Conservation (phyloP, 2,888 invertebrate species). For the Lathronympha strigana region DNA sequence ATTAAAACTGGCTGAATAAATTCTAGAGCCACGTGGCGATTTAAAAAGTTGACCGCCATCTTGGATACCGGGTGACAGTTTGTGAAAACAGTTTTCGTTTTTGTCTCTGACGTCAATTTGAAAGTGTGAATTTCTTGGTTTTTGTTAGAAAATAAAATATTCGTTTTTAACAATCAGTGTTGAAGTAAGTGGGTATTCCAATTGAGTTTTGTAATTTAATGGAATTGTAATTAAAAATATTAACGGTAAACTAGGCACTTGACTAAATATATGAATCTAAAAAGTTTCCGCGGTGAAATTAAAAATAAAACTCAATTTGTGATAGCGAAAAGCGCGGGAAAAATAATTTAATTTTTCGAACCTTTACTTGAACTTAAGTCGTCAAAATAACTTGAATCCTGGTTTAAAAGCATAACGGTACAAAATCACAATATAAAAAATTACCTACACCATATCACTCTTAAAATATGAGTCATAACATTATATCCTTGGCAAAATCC, state of each 20-base stretch:
- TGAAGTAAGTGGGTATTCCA: constrained; percentile 10
- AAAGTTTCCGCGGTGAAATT: too few relatives aligned
- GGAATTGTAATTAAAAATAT: too few relatives aligned
- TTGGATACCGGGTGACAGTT: constrained; percentile 50
- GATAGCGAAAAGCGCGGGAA: constrained; percentile 4
- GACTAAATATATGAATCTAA: too few relatives aligned
- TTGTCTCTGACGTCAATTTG: constrained; percentile 6
- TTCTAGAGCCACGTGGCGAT: constrained; percentile 56
- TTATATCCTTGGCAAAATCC: too few relatives aligned
- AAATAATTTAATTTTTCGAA: not conserved
- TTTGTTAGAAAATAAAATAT: constrained; percentile 1
- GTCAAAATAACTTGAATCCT: not conserved
- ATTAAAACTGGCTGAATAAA: constrained; percentile 56
- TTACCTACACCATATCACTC: too few relatives aligned
- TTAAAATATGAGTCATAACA: too few relatives aligned
- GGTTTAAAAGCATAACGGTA: too few relatives aligned
- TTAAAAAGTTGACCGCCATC: constrained; percentile 53
- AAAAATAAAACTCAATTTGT: too few relatives aligned
- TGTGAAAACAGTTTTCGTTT: constrained; percentile 22
- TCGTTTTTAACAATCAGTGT: not conserved
- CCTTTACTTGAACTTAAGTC: not conserved
- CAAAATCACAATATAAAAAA: too few relatives aligned
- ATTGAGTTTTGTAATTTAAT: not conserved
- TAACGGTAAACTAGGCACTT: too few relatives aligned
- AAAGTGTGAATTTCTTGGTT: not conserved